These are phyloP conservation scores for Nyleta sp. DNA, from an alignment of 2,888 invertebrate species.

Conservation along the genomic window DNA sequence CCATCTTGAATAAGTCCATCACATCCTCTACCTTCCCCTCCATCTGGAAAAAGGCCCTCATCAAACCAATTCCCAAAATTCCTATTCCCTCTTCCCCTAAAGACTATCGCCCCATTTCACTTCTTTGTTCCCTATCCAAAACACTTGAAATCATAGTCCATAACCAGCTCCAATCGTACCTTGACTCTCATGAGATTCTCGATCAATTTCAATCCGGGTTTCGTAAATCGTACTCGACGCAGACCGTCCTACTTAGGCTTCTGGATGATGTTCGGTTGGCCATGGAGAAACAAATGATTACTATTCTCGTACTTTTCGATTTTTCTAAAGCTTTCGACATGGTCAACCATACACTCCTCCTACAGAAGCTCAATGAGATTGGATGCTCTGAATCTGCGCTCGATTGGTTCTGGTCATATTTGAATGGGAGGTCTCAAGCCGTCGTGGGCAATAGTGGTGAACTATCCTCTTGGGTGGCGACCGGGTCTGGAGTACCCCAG, in stretches of 20 bases:
- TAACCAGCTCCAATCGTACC: background rate
- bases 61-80: conserved; percentile 1
- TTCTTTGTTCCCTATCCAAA: conserved; percentile 13
- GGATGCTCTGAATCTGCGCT: background rate
- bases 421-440: conserved; percentile 14
- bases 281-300: background rate
- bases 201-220: conserved; percentile 23
- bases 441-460: background rate
- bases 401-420: conserved; percentile 7
- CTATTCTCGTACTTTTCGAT: background rate
- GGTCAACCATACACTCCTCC: conserved; percentile 5
- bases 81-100: background rate
- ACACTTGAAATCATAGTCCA: background rate
- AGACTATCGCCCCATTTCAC: conserved; percentile 10
- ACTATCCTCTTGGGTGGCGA: background rate
- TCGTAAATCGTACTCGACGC: conserved; percentile 3
- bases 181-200: background rate
- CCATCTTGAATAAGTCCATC: background rate
- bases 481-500: conserved; percentile 28
- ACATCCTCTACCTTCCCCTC: background rate
- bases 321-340: conserved; percentile 22
- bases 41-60: conserved; percentile 1
- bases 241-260: background rate
- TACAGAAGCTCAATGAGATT: background rate
- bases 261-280: background rate